These are phyloP conservation scores for Nasonia vitripennis DNA, from an alignment of 1,140 invertebrate species.

Conservation along the genomic window DNA sequence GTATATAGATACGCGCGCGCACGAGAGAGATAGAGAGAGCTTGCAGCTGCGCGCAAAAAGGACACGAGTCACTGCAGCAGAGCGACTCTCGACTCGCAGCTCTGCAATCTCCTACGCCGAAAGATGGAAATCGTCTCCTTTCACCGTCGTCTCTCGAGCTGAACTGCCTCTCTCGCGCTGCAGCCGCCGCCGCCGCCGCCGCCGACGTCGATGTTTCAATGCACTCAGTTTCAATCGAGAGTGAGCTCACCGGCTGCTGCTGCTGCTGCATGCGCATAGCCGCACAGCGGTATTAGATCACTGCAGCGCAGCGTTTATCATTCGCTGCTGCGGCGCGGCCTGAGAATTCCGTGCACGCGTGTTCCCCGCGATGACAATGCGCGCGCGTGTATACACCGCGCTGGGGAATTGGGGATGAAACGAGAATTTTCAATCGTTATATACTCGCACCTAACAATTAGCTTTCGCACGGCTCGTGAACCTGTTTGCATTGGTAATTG, in stretches of 20 bases:
- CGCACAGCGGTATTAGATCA: neutral
- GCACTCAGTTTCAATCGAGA: slow-evolving; percentile 23
- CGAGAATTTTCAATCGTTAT: neutral
- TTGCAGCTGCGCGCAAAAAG: neutral
- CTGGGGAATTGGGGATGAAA: too few species aligned
- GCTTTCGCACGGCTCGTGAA: neutral
- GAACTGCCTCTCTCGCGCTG: neutral
- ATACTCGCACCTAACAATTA: neutral
- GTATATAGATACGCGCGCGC: neutral
- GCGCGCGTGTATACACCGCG: neutral
- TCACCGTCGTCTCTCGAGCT: slow-evolving; percentile 31
- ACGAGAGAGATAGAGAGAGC: neutral
- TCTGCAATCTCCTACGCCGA: neutral
- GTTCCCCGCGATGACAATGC: too few species aligned
- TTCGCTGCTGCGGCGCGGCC: neutral
- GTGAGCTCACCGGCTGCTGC: slow-evolving; percentile 8
- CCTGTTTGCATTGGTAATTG: neutral
- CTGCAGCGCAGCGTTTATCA: too few species aligned
- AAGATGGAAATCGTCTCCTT: slow-evolving; percentile 45
- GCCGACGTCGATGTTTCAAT: neutral
- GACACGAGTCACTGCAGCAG: neutral
- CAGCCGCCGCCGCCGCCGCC: neutral
- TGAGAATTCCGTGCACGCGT: neutral
- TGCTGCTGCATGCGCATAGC: neutral
- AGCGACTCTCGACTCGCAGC: neutral